Conservation (phyloP, 1,140 invertebrate genomes). For the Bombus huntii region DNA sequence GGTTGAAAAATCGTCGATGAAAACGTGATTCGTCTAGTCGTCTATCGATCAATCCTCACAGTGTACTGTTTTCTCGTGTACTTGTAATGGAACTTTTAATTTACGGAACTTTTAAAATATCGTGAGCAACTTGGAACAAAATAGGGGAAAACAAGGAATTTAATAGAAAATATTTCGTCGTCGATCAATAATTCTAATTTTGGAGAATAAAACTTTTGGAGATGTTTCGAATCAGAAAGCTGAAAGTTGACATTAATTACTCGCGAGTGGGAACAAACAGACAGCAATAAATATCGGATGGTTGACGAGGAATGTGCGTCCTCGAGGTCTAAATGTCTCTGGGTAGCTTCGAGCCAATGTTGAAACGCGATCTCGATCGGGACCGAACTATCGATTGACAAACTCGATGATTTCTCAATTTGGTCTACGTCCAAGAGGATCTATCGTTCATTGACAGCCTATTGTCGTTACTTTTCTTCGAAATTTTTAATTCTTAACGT, state of each 20-base stretch:
- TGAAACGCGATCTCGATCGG: background rate
- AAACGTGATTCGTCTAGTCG: background rate
- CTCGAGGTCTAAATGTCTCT: background rate
- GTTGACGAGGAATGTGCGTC: background rate
- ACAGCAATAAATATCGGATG: background rate
- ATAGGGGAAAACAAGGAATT: no score
- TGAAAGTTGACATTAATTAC: background rate
- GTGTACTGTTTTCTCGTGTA: background rate
- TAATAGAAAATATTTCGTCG: background rate
- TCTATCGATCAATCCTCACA: background rate
- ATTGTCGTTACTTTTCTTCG: background rate
- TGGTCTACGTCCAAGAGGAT: background rate
- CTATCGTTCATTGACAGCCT: background rate
- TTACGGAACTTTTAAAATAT: background rate
- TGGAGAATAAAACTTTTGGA: background rate
- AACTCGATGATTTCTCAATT: conserved; percentile 1
- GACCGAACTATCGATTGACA: background rate
- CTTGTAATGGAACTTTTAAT: background rate
- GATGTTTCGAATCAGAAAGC: background rate
- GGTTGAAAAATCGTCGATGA: conserved; percentile 6
- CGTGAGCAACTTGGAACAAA: background rate
- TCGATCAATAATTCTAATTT: background rate
- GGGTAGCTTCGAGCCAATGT: background rate
- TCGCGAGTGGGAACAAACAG: background rate
- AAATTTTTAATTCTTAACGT: background rate